A percentile compares a stretch with the other conserved stretches of the same genome.
Evolutionary conservation across 1,140 invertebrate genomes (phyloP).

Genomic region (Choristoneura fumiferana): DNA sequence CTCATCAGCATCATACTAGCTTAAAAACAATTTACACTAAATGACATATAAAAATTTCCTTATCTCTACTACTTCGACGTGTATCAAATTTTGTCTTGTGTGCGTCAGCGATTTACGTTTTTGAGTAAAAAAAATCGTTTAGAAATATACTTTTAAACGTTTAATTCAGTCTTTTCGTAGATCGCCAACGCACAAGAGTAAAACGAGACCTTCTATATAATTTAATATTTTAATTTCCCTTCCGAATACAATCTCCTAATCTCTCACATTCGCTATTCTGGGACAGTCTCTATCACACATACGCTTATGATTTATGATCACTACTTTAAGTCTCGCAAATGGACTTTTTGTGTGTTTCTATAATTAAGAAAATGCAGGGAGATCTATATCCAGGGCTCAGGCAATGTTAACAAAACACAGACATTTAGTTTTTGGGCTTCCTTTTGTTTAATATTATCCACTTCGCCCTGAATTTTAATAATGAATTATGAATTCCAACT

Average conservation of each 20-base stretch:
- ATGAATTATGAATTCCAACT: not conserved
- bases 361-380: constrained; percentile 31
- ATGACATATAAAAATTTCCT: constrained; percentile 37
- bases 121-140: constrained; percentile 15
- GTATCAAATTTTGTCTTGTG: constrained; percentile 30
- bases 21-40: constrained; percentile 36
- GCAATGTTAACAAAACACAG: not conserved
- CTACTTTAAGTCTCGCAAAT: constrained; percentile 30
- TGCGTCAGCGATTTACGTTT: constrained; percentile 12
- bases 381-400: constrained; percentile 25
- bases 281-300: constrained; percentile 54
- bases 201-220: too few relatives aligned
- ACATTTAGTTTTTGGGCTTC: not conserved
- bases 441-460: not conserved
- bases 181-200: constrained; percentile 2
- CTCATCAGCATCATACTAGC: constrained; percentile 29
- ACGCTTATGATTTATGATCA: constrained; percentile 50
- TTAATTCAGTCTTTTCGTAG: constrained; percentile 7
- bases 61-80: constrained; percentile 32
- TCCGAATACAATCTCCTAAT: not conserved
- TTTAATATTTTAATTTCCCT: constrained; percentile 7
- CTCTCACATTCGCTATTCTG: constrained; percentile 19
- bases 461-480: constrained; percentile 1
- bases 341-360: constrained; percentile 24
- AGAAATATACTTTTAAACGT: constrained; percentile 8